These are phyloP conservation scores for Odontothrips loti DNA, from an alignment of 2,888 invertebrate species.

Conservation along the genomic window DNA sequence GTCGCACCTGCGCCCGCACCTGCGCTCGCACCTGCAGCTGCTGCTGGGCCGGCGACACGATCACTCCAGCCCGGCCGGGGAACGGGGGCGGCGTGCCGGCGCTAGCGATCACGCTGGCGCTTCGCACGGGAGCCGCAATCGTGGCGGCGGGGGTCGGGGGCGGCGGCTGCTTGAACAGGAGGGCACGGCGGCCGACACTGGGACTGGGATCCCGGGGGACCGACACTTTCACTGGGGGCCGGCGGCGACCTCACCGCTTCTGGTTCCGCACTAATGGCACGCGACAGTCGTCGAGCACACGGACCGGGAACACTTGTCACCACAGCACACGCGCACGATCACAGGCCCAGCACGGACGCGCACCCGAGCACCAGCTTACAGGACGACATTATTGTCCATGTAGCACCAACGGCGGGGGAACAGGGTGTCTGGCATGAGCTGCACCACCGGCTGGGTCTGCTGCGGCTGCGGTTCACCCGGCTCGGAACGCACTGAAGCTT, in stretches of 20 bases:
- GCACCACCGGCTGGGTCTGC: conserved; percentile 36
- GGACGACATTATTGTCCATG: conserved; percentile 25
- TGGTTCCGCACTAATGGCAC: no score
- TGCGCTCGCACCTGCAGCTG: conserved; percentile 10
- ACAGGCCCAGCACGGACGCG: conserved; percentile 9
- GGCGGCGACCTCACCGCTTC: no score
- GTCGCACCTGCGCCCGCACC: not conserved
- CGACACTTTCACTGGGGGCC: conserved; percentile 6
- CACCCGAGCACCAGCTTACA: conserved; percentile 32
- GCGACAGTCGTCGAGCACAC: no score
- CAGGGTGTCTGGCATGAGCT: conserved; percentile 32
- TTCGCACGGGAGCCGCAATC: conserved; percentile 49
- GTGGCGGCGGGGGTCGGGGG: conserved; percentile 49
- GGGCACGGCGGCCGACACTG: not conserved
- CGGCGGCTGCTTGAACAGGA: conserved; percentile 32
- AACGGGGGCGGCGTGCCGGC: conserved; percentile 42
- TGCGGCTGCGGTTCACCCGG: conserved; percentile 36
- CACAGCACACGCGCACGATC: not conserved
- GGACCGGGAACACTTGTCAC: not conserved
- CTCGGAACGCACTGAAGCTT: conserved; percentile 55
- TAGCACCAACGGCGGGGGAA: conserved; percentile 18
- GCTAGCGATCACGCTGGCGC: conserved; percentile 52
- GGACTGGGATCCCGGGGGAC: not conserved
- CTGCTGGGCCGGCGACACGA: conserved; percentile 48
- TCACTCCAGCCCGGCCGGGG: conserved; percentile 44